phyloP scores from a whole-genome alignment of 2,888 invertebrate species.

The Esperia sulphurella region DNA sequence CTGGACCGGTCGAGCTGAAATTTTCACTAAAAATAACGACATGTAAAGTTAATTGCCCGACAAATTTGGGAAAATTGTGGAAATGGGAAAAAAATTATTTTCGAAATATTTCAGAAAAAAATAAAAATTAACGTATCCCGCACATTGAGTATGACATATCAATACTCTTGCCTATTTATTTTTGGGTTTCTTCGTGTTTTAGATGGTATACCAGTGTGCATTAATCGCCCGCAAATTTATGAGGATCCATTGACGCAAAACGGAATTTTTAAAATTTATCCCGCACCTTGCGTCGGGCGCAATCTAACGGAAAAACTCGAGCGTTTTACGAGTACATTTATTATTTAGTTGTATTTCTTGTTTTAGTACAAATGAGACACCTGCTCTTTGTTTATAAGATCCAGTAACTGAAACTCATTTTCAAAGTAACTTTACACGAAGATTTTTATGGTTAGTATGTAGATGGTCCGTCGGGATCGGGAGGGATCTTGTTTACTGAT shows the following conservation, averaged over 20 bases:
- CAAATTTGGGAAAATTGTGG: no score
- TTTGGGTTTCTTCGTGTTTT: conserved; percentile 40
- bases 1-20: no score
- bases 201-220: conserved; percentile 37
- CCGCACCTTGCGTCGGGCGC: background rate
- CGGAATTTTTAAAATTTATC: conserved; percentile 34
- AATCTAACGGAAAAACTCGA: background rate
- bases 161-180: no score
- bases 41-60: no score
- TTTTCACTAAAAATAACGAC: no score
- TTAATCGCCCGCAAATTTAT: conserved; percentile 33
- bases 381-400: background rate
- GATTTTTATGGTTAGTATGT: conserved; percentile 3
- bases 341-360: background rate
- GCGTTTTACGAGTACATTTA: conserved; percentile 1
- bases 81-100: no score
- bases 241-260: conserved; percentile 31
- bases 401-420: background rate
- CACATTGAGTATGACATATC: no score
- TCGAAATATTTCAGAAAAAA: no score
- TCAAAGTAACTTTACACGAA: background rate
- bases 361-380: conserved; percentile 2
- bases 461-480: conserved; percentile 18
- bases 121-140: no score
- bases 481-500: conserved; percentile 35